Evolutionary conservation across 2,888 invertebrate genomes (phyloP), one percentile per base, ranked within the genome.

Genomic region (Mechanitis mazaeus): DNA sequence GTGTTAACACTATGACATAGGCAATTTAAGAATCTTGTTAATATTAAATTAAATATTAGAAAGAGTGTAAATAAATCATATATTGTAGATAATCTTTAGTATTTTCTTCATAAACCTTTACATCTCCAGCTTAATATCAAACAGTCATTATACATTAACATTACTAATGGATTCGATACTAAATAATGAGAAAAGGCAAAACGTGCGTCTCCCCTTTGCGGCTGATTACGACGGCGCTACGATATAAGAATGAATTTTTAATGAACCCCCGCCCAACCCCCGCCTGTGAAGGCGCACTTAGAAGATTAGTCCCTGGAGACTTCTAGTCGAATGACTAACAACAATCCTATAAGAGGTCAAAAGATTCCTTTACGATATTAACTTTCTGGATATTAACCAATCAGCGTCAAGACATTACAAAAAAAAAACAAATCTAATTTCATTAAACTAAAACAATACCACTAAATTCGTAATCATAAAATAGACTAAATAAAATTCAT

Each of bases 241-340:
- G 81, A 87, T 89, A 86, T 86, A 88, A 87, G 89, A 89, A 89
- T 90, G 88, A 89, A 89, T 87, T 89, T 89, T 89, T 90, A 90
- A 90, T 89, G 87, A 89, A 80, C 75, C 74, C 73, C 74, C 75
- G 75, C 75, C 69, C 72, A 69, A 69, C 71, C 59, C 64, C 66
- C 69, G 71, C 71, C 72, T 68, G 72, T 73, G 74, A 79, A 77
- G 78, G 80, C 89, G 88, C 89, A 89, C 90, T 89, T 87, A 88
- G 85, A 78, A 89, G 87, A 89, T 90, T 90, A 89, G 88, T 84
- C 88, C 84, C 87, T 75, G 74, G 87, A 84, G 87, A 80, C 74
- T 75, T 78, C 76, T 76, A 80, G 77, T 69, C 71, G 72, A 75
- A 80, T 83, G 79, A 81, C 81, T 83, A 78, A 79, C 83, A 78